Evolutionary conservation across 2,888 invertebrate species (phyloP).

Genomic region (Meloe dianella): DNA sequence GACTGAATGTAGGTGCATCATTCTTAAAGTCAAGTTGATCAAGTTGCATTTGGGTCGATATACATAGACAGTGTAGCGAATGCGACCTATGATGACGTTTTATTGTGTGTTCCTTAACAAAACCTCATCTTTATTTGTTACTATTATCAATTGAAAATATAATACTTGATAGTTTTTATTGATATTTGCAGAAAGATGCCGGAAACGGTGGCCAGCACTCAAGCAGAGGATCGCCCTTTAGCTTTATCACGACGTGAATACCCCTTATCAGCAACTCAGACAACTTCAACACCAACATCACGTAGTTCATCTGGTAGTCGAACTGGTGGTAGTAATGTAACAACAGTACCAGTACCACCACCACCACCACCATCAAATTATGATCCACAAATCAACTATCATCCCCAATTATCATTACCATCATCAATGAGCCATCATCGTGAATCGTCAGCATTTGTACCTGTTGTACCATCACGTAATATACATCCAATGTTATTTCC

Average conservation of each 20-base stretch:
- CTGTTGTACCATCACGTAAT: conserved; percentile 81
- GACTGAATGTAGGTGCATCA: too few relatives aligned
- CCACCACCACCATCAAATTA: conserved; percentile 23
- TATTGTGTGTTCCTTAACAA: too few relatives aligned
- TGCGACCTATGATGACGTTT: too few relatives aligned
- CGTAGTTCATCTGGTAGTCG: conserved; percentile 66
- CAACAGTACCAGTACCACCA: conserved; percentile 40
- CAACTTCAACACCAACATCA: conserved; percentile 54
- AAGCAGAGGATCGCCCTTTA: conserved; percentile 59
- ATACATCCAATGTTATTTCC: conserved; percentile 76
- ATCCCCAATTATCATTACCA: conserved; percentile 52
- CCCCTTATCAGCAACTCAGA: conserved; percentile 60
- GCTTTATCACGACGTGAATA: conserved; percentile 63
- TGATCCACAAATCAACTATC: conserved; percentile 39
- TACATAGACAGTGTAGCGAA: too few relatives aligned
- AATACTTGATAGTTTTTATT: too few relatives aligned
- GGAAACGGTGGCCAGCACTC: conserved; percentile 41
- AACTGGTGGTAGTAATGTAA: conserved; percentile 45
- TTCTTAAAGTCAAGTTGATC: too few relatives aligned
- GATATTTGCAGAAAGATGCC: conserved; percentile 38
- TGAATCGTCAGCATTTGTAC: conserved; percentile 86
- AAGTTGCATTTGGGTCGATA: too few relatives aligned
- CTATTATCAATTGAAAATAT: too few relatives aligned
- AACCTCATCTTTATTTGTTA: too few relatives aligned
- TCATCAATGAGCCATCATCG: conserved; percentile 64